These are phyloP conservation scores for Timema podura DNA, from an alignment of 2,888 invertebrate species.

Conservation along the genomic window DNA sequence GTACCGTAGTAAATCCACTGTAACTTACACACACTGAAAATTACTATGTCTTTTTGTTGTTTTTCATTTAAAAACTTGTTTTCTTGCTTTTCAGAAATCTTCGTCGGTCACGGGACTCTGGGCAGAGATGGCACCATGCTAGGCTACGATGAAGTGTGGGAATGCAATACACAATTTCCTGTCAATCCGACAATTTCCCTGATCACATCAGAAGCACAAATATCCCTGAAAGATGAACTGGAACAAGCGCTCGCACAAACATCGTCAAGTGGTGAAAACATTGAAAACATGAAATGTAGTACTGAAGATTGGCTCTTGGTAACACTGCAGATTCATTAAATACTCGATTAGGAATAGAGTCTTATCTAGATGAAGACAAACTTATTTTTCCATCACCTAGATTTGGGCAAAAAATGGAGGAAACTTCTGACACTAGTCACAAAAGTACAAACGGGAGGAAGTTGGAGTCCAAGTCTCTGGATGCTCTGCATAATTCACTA, in stretches of 20 bases:
- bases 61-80: too few relatives aligned
- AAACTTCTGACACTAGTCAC: not conserved
- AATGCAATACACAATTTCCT: conserved; percentile 32
- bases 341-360: too few relatives aligned
- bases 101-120: conserved; percentile 28
- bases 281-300: not conserved
- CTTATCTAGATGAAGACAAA: conserved; percentile 16
- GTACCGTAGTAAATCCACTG: too few relatives aligned
- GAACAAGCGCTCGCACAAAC: conserved; percentile 7
- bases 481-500: conserved; percentile 32
- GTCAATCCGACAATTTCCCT: not conserved
- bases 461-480: conserved; percentile 35
- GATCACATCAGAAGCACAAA: conserved; percentile 8
- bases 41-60: conserved; percentile 6
- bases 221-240: conserved; percentile 16
- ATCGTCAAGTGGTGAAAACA: not conserved
- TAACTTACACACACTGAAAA: not conserved
- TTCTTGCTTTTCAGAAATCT: too few relatives aligned
- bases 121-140: conserved; percentile 37
- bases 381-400: conserved; percentile 22
- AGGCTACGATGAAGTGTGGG: conserved; percentile 38
- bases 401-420: conserved; percentile 22
- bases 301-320: not conserved
- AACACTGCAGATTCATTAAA: not conserved
- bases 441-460: conserved; percentile 18